Percentiles rank a stretch among this genome's conserved stretches.
phyloP scores from a whole-genome alignment of 2,888 invertebrate genomes.

The Heliothis peltigera region DNA sequence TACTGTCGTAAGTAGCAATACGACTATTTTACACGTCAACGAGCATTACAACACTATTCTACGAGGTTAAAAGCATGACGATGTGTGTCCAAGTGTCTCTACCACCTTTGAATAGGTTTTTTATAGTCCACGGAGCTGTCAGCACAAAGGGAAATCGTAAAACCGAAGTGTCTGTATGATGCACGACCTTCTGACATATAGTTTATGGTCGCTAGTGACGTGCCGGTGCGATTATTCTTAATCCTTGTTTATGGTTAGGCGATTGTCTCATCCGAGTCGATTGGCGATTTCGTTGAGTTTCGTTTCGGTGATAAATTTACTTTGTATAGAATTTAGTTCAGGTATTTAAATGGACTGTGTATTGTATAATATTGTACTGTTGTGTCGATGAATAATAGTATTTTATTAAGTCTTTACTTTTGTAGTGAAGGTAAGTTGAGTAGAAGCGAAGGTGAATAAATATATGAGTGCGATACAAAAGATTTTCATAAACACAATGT shows the following conservation, averaged over 20 bases:
- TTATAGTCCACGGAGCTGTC: constrained; percentile 72
- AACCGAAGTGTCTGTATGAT: constrained; percentile 76
- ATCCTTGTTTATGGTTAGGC: constrained; percentile 76
- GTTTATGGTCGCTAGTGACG: constrained; percentile 67
- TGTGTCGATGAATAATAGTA: background rate
- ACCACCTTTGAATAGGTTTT: constrained; percentile 76
- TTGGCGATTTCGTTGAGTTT: constrained; percentile 63
- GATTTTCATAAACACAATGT: too few species aligned
- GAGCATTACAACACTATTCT: constrained; percentile 60
- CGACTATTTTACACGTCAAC: constrained; percentile 53
- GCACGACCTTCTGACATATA: constrained; percentile 75
- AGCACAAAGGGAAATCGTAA: constrained; percentile 81
- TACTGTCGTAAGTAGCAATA: constrained; percentile 50
- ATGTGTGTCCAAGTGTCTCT: constrained; percentile 71
- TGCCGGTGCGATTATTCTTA: constrained; percentile 73
- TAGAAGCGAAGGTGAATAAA: too few species aligned
- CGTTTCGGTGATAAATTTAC: constrained; percentile 38
- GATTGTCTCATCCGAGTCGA: constrained; percentile 64
- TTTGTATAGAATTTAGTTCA: constrained; percentile 24
- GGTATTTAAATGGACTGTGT: constrained; percentile 2
- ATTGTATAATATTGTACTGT: background rate
- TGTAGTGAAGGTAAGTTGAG: too few species aligned
- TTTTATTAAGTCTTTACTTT: background rate
- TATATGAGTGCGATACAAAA: too few species aligned
- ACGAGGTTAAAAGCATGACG: constrained; percentile 68